Percentiles rank a stretch among this genome's conserved stretches.
Evolutionary conservation across 2,113 vertebrate genomes (phyloP).

Genomic region (Cryptoleucopteryx plumbea): DNA sequence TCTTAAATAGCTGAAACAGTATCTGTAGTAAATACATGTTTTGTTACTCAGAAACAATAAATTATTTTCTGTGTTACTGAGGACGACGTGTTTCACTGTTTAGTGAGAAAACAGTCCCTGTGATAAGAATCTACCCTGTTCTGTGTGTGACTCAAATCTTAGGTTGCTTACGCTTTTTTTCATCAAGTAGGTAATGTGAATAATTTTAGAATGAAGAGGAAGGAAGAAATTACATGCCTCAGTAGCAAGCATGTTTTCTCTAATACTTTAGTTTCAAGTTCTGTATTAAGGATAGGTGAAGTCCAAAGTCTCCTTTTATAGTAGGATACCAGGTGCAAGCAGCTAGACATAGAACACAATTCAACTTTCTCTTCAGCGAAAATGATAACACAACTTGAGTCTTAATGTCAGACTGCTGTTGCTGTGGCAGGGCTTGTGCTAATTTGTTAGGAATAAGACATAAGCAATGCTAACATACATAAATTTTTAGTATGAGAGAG

Average conservation of each 20-base stretch:
- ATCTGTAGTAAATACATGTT: not conserved
- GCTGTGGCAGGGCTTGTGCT: not conserved
- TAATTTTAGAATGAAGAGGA: conserved; percentile 49
- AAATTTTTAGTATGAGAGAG: not conserved
- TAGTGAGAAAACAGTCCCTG: not conserved
- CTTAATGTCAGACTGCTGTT: not conserved
- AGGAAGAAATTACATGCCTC: conserved; percentile 48
- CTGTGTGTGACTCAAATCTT: not conserved
- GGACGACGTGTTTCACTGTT: not conserved
- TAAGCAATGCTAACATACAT: not conserved
- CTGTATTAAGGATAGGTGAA: not conserved
- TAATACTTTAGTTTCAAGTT: conserved; percentile 38
- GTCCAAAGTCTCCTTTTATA: not conserved
- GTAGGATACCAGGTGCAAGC: not conserved
- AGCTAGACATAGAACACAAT: not conserved
- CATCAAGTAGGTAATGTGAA: not conserved
- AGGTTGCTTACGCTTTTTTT: not conserved
- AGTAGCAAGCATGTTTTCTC: not conserved
- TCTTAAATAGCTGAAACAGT: not conserved
- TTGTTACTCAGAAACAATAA: not conserved
- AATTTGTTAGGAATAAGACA: not conserved
- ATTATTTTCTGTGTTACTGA: not conserved
- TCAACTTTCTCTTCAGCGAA: not conserved
- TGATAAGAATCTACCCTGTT: not conserved
- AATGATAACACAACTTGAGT: not conserved